Evolutionary conservation across 1,140 invertebrate genomes (phyloP), one percentile per base, ranked within the genome.

Genomic region (Listronotus oregonensis): DNA sequence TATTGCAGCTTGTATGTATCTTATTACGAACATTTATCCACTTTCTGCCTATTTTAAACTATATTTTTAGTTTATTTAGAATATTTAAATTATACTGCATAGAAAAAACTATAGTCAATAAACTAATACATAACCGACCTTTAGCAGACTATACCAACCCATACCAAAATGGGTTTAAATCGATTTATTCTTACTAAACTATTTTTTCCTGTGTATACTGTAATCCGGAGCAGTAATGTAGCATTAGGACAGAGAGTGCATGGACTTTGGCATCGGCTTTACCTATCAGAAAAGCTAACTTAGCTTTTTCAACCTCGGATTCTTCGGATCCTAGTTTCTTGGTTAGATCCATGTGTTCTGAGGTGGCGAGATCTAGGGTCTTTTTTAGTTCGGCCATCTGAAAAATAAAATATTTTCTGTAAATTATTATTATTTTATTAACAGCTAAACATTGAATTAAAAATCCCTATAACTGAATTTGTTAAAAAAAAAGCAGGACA

Each of bases 221-320:
- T 37, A 94, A 79, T 8, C 90, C 91, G 1, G 91, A 87, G 78
- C 92, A 95, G 80, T 91, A 94, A 77, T 94, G 91, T 66, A 94
- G 79, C 86, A 94, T 88, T 32, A 95, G 82, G 21, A 94, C 86
- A 27, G 91, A 91, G 57, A 95, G 78, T 1, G 90, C 90, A 75
- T 92, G 89, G 4, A 90, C 87, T 72, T 89, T 86, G 66, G 89
- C 84, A 74, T 92, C 90, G 21, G 86, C 88, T 74, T 90, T 85
- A 52, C 77, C 81, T 65, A 85, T 84, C 69, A 83, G 74, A 76
- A 79, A 81, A 60, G 75, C 79, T 50, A 85, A 75, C 71, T 83
- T 84, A 9, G 80, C 78, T 68, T 80, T 87, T 69, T 85, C 85
- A 47, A 80, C 77, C 57, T 84, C 78, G 64, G 83, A 74, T 71